Evolutionary conservation across 2,113 vertebrate species (phyloP).

Genomic region (Atrichornis clamosus): DNA sequence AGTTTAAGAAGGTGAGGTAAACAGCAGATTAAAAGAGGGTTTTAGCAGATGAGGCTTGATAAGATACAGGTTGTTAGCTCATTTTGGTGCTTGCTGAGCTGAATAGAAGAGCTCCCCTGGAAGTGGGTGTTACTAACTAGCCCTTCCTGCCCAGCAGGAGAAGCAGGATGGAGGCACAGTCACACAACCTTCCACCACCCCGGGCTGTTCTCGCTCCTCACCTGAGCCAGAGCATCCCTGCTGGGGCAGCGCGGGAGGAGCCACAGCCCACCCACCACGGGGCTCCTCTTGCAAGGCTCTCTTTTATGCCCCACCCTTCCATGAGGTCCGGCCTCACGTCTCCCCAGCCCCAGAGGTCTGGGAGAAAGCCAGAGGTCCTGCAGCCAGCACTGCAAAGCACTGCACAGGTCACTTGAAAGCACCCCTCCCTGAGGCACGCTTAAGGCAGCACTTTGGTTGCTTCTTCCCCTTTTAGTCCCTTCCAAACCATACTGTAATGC

Average conservation of each 20-base stretch:
- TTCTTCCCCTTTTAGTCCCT: neutral
- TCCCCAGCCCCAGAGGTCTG: neutral
- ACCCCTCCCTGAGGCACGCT: neutral
- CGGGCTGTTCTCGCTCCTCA: neutral
- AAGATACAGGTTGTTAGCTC: neutral
- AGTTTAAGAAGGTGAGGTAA: constrained; percentile 51
- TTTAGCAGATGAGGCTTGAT: neutral
- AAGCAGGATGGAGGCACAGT: neutral
- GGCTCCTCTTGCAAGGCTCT: no score
- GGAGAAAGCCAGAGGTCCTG: neutral
- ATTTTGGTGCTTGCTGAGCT: neutral
- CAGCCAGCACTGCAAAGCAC: neutral
- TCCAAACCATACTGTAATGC: neutral
- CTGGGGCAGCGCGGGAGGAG: neutral
- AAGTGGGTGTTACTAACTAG: neutral
- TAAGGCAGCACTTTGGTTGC: neutral
- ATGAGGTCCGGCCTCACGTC: neutral
- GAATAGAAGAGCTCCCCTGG: neutral
- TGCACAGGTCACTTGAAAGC: neutral
- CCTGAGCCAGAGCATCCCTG: neutral
- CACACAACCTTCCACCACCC: neutral
- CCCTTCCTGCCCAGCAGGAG: neutral
- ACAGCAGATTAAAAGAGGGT: constrained; percentile 8
- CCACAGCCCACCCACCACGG: neutral
- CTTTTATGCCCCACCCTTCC: neutral